Base-by-base conservation (phyloP, 2,797 vertebrate genomes). In the Danio aesculapii region DNA sequence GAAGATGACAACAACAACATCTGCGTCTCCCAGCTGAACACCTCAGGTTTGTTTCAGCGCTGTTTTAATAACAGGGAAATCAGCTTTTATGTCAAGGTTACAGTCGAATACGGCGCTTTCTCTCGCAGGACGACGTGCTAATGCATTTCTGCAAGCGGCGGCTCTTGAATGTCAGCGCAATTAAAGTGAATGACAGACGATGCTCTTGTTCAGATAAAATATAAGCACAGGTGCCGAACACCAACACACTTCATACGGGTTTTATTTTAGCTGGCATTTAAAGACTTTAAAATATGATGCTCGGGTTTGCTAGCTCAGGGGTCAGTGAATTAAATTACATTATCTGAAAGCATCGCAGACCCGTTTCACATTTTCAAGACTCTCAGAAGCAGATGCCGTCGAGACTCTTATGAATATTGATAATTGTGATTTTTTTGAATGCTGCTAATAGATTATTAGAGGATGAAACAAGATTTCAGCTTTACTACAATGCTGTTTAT, bases 41-140 rank as follows among this genome's bases (percentile, higher is more conserved):
- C 52, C 30, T 66, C 57, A 73, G 47, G 55, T 76, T 63, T 47
- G 19, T 77, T 69, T 73, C 67, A 80, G 21, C 67, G 41, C 50
- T 43, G 43, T 84, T 71, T 75, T 79, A 75, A 74, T 55, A 62
- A 75, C 44, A 58, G 69, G 52, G 77, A 80, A 84, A 85, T 76
- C 49, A 47, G 61, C 47, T 77, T 86, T 81, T 49, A n/a, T 63
- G 69, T 75, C 55, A 78, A 69, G 64, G 73, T 83, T 78, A 62
- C 9, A 11, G 11, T 74, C 16, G 16, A 63, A 59, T 41, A 55
- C 21, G 69, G n/a, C 13, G 17, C 63, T 75, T 30, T 30, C 30
- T 30, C 61, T 75, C 30, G 39, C 12, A 74, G 67, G 52, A 80
- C 4, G 8, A 61, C 39, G 47, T 13, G 52, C 82, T 84, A 83